A percentile compares a stretch with the other conserved stretches of the same genome.
phyloP scores from a whole-genome alignment of 2,888 invertebrate species.

The Drosophila ochracea region DNA sequence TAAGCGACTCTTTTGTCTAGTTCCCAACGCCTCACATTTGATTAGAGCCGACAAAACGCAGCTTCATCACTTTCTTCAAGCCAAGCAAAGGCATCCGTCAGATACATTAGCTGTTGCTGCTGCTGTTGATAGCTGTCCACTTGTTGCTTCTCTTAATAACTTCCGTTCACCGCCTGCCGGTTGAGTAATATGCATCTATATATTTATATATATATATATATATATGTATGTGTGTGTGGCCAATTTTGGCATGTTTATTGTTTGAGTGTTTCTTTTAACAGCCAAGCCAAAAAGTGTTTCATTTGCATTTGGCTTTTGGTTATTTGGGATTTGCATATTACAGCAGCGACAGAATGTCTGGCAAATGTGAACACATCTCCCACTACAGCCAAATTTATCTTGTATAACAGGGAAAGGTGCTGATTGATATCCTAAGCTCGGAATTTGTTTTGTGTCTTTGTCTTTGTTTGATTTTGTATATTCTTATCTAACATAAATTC shows the following conservation, averaged over 20 bases:
- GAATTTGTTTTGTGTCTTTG: constrained; percentile 4
- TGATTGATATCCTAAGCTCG: constrained; percentile 23
- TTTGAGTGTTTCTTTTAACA: constrained; percentile 19
- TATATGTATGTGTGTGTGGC: constrained; percentile 44
- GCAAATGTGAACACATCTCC: background rate
- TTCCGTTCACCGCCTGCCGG: constrained; percentile 66
- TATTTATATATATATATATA: background rate
- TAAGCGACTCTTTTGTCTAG: constrained; percentile 74
- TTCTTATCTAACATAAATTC: constrained; percentile 26
- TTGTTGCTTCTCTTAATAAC: constrained; percentile 70
- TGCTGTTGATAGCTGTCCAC: constrained; percentile 35
- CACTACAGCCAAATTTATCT: constrained; percentile 1
- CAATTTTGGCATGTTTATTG: constrained; percentile 57
- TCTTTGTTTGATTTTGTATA: background rate
- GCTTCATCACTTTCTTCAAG: constrained; percentile 75
- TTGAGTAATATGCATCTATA: constrained; percentile 62
- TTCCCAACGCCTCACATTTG: constrained; percentile 52
- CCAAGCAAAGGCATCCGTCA: constrained; percentile 28
- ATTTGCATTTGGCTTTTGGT: constrained; percentile 28
- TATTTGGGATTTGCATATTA: constrained; percentile 32
- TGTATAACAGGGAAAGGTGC: constrained; percentile 8
- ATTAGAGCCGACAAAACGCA: constrained; percentile 39
- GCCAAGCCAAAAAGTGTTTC: constrained; percentile 17
- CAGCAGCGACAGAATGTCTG: constrained; percentile 34
- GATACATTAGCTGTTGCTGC: constrained; percentile 43